Percentiles rank a stretch among this genome's conserved stretches.
These are phyloP conservation scores for Drosophila auraria DNA, from an alignment of 1,140 invertebrate genomes.

Conservation along the genomic window DNA sequence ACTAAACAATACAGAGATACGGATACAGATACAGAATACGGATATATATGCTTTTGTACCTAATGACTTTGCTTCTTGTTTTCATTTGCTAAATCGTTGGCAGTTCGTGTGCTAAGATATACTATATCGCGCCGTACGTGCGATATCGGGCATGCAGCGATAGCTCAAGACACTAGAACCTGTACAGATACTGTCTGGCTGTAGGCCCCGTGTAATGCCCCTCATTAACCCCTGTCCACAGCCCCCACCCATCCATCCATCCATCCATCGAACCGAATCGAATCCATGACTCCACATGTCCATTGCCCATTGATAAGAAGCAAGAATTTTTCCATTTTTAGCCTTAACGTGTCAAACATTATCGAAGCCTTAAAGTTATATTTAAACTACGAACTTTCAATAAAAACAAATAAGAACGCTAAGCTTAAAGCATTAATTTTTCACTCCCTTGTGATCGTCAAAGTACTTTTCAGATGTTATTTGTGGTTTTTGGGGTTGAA, in stretches of 20 bases:
- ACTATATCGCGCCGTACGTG: constrained; percentile 25
- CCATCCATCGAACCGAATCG: constrained; percentile 28
- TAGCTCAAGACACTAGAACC: constrained; percentile 42
- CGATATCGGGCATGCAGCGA: constrained; percentile 41
- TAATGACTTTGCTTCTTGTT: constrained; percentile 76
- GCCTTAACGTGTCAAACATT: constrained; percentile 74
- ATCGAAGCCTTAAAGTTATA: constrained; percentile 78
- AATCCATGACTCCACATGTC: constrained; percentile 43
- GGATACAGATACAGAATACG: constrained; percentile 40
- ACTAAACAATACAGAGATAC: constrained; percentile 52
- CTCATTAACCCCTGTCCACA: constrained; percentile 4
- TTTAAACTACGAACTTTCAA: constrained; percentile 76
- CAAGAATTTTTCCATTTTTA: constrained; percentile 74
- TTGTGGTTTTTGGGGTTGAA: neutral
- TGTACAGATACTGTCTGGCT: constrained; percentile 45
- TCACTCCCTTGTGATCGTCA: neutral
- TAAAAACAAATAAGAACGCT: constrained; percentile 68
- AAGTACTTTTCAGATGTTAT: neutral
- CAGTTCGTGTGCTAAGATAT: constrained; percentile 35
- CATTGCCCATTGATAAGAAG: constrained; percentile 58
- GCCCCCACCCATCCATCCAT: constrained; percentile 7
- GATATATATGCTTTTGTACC: constrained; percentile 78
- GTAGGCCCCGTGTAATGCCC: constrained; percentile 40
- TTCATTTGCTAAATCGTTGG: constrained; percentile 53
- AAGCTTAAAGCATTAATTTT: constrained; percentile 1